Base-by-base conservation (phyloP, 2,113 vertebrate genomes). In the Gracilinanus agilis region DNA sequence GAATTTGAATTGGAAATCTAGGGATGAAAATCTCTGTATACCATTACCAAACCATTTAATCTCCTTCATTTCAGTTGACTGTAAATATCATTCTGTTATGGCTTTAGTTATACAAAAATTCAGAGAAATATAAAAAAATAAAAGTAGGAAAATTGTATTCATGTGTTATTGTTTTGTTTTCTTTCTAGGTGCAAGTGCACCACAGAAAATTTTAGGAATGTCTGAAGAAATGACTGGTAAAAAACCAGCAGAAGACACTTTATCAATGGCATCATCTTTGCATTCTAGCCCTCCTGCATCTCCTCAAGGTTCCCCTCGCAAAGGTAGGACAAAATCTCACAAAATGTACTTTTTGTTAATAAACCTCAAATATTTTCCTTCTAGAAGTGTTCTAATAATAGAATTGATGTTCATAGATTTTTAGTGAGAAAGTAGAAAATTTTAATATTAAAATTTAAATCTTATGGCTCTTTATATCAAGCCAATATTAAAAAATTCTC, bases 241-340 rank as follows among this genome's bases (percentile, higher is more conserved):
- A 98, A 99, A 99, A 90, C 98, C 98, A 25, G 96, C 98, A 88
- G 99, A 99, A 53, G 99, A 99, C 97, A 98, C 98, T 0, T 58
- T 99, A 95, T 99, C 99, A 94, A 98, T 98, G 96, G 97, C 98
- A 34, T 99, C 99, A 0, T 99, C 99, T 89, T 97, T 99, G 90
- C 99, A 99, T 97, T 99, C 99, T 95, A 99, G 99, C 97, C 99
- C 99, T 27, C 99, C 99, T 0, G 99, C 98, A 53, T 99, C 99
- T 54, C 99, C 99, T 44, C 99, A 99, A 95, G 98, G 99, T 55
- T 99, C 99, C 53, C 99, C 99, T 2, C 99, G 98, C 95, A 99
- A 99, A 99, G 99, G 99, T 99, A 97, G 0, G 97, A 58, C 5
- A 2, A 5, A 24, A 19, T 23, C 27, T 19, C 67, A 83, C n/a